Evolutionary conservation across 2,888 invertebrate genomes (phyloP), one percentile per base, ranked within the genome.

Genomic region (Morinoia aosen): DNA sequence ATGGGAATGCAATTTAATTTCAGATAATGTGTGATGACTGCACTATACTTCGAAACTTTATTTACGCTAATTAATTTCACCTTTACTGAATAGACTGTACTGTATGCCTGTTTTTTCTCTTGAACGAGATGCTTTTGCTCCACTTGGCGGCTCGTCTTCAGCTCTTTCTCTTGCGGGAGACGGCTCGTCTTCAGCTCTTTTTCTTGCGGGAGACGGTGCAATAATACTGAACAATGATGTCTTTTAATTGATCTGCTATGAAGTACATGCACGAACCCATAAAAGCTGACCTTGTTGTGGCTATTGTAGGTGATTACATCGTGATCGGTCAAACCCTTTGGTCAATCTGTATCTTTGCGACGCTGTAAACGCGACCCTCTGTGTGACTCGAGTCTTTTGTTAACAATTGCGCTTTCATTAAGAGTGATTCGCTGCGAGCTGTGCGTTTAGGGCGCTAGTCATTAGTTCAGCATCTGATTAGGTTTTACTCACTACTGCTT

Each of bases 281-380:
- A 76, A 76, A 76, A 61, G 10, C 40, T 90, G 90, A 90, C 90
- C 90, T 90, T 90, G 40, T 90, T 40, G 0, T 48, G 40, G 48
- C 90, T 48, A 90, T 40, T 90, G 90, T 39, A 39, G 33, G 40
- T 40, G 90, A 90, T 90, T 90, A 48, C 90, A 90, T 90, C 90
- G 90, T 90, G 90, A 90, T 90, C 90, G 90, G 90, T 90, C 90
- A 90, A 39, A 16, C 48, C 39, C 33, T 90, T 90, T 39, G 33
- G 19, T 12, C 40, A 90, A 90, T 4, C 25, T 90, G 90, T 48
- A 90, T 76, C 76, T 76, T 33, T 76, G 76, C 76, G 16, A 48
- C 48, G 48, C 40, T 25, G 39, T 39, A 48, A 40, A 90, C 40
- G n/a, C 90, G 11, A 90, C 40, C 40, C 90, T 90, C 40, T 90